Base-by-base conservation (phyloP, 1,140 invertebrate species). In the Neodiprion virginianus region DNA sequence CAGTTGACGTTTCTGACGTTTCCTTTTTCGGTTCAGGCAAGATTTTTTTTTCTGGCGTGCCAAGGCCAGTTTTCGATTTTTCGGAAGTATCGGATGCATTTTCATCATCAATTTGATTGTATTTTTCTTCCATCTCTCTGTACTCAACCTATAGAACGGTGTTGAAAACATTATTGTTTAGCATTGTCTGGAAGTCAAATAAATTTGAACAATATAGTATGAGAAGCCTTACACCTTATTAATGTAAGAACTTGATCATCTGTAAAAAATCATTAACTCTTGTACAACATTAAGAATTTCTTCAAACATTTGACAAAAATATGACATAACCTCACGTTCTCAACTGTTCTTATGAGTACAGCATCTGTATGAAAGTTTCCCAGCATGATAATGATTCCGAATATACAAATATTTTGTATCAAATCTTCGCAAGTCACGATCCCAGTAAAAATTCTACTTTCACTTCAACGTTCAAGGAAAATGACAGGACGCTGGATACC, bases 71-170 rank as follows among this genome's bases (percentile, higher is more conserved):
- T 83, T 93, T 93, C 72, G 88, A 90, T 82, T 91, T 93, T 66
- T 93, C 92, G n/a, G 90, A 91, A 65, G 89, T 89, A 79, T 93
- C 92, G 3, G 91, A 91, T 71, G 89, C 87, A 79, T 91, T 91
- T 81, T 93, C 92, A 79, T 93, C 92, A 73, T 92, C 92, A 7
- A 85, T 74, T 80, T 87, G 85, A 84, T 91, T 92, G 74, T 91
- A 89, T 82, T 93, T 93, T 74, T 93, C 92, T 79, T 93, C 92
- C 80, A 92, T 88, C 85, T 94, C 93, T 77, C 91, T 90, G 77
- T 91, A 91, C 80, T 93, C 93, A 75, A 93, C 90, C 92, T 93
- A 76, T 78, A 77, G 84, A 79, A 49, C 74, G 7, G n/a, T 7
- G 12, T 40, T 48, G 65, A n/a, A 72, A 68, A 40, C 28, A 1